These are phyloP conservation scores for Teleogryllus occipitalis DNA, from an alignment of 1,140 invertebrate genomes.

Conservation along the genomic window DNA sequence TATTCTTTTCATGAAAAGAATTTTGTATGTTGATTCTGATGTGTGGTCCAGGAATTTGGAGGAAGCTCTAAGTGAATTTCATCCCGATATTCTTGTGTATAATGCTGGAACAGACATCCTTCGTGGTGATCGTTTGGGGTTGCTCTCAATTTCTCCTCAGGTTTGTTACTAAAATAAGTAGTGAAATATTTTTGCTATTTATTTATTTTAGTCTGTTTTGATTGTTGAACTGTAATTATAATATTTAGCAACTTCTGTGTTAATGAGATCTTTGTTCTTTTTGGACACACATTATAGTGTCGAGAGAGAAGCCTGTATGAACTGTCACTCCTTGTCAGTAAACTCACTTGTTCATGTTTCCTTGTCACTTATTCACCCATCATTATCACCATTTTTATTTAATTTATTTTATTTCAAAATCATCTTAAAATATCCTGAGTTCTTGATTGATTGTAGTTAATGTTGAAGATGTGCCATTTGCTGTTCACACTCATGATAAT, in stretches of 20 bases:
- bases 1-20: conserved; percentile 8
- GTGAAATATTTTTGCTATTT: too few species aligned
- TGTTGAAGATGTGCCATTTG: neutral
- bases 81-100: conserved; percentile 72
- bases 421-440: conserved; percentile 17
- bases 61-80: conserved; percentile 60
- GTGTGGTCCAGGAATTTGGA: conserved; percentile 46
- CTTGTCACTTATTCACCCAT: too few species aligned
- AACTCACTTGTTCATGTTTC: too few species aligned
- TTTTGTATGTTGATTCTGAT: neutral
- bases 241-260: too few species aligned
- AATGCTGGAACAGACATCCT: conserved; percentile 84
- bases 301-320: neutral
- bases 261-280: too few species aligned
- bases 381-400: neutral
- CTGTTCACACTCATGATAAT: conserved; percentile 1
- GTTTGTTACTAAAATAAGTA: conserved; percentile 36
- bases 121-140: conserved; percentile 65
- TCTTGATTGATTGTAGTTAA: conserved; percentile 22
- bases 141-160: conserved; percentile 52
- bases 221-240: too few species aligned
- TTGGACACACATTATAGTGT: neutral
- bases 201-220: too few species aligned
- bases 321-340: neutral
- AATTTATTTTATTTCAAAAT: neutral